Conservation (phyloP, 2,888 invertebrate genomes). For the Meiosimyza platycephala region DNA sequence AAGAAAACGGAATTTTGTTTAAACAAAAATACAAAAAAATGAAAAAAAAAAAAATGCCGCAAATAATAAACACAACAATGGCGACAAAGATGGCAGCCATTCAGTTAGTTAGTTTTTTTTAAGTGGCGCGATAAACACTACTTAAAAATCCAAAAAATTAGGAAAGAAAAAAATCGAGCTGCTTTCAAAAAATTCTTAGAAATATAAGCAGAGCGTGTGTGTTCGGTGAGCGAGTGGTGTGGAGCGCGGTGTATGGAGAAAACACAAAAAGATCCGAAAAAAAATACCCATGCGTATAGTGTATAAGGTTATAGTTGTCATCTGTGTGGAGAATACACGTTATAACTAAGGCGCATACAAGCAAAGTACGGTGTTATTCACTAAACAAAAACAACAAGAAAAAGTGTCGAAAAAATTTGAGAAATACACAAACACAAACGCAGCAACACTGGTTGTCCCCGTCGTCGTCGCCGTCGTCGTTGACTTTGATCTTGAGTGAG, state of each 20-base stretch:
- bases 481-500: conserved; percentile 40
- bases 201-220: conserved; percentile 16
- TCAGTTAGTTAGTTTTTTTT: conserved; percentile 9
- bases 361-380: too few relatives aligned
- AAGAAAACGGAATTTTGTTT: background rate
- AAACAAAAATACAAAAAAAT: conserved; percentile 15
- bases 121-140: conserved; percentile 36
- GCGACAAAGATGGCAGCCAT: conserved; percentile 32
- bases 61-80: conserved; percentile 26
- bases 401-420: conserved; percentile 2
- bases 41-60: conserved; percentile 19
- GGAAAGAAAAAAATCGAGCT: conserved; percentile 27
- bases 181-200: conserved; percentile 32
- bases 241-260: background rate
- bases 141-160: conserved; percentile 26
- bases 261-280: conserved; percentile 7
- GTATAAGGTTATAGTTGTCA: background rate
- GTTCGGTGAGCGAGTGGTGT: too few relatives aligned
- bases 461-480: conserved; percentile 3
- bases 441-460: background rate
- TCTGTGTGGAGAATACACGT: too few relatives aligned
- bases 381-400: conserved; percentile 9
- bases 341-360: too few relatives aligned
- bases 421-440: conserved; percentile 19
- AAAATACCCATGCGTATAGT: conserved; percentile 26